Base-by-base conservation (phyloP, 1,140 invertebrate genomes). In the Dolichoris vasculosae region DNA sequence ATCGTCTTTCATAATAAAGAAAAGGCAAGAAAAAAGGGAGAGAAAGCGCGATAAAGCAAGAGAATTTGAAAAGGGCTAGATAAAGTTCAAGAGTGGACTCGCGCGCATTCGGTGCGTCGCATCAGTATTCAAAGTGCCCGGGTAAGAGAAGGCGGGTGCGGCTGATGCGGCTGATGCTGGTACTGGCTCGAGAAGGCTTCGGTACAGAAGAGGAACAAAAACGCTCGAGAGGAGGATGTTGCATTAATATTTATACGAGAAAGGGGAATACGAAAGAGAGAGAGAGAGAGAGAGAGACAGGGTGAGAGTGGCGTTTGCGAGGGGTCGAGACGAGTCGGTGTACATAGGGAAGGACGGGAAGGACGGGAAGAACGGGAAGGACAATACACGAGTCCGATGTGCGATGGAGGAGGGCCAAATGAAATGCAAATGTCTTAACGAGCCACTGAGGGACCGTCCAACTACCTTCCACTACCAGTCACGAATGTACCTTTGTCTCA, bases 361-460 rank as follows among this genome's bases (percentile, higher is more conserved):
- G n/a, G n/a, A n/a, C n/a, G n/a, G n/a, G n/a, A n/a, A n/a, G n/a
- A n/a, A n/a, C n/a, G n/a, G 59, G n/a, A 67, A 30, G 64, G 64
- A 67, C 69, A 35, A n/a, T n/a, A n/a, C n/a, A 46, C 71, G 43
- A 40, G 71, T 59, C 51, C 38, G 2, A 26, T 75, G 87, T 76
- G 80, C 55, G 55, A 55, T 26, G 79, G 73, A 80, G 82, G 85
- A 82, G 85, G 82, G n/a, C 87, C 88, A 90, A 92, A 93, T 93
- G 92, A 93, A 93, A 93, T 93, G 92, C 93, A 93, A 93, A 93
- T 93, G 91, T 91, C 90, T 93, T 93, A 93, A 93, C 92, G 93
- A 93, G 92, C 92, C 92, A 90, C 93, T 93, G 91, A 93, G 92
- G 92, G 88, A 93, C 90, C 92, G 87, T 90, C 88, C 86, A 86